Base-by-base conservation (phyloP, 1,140 invertebrate species). In the Popillia japonica region DNA sequence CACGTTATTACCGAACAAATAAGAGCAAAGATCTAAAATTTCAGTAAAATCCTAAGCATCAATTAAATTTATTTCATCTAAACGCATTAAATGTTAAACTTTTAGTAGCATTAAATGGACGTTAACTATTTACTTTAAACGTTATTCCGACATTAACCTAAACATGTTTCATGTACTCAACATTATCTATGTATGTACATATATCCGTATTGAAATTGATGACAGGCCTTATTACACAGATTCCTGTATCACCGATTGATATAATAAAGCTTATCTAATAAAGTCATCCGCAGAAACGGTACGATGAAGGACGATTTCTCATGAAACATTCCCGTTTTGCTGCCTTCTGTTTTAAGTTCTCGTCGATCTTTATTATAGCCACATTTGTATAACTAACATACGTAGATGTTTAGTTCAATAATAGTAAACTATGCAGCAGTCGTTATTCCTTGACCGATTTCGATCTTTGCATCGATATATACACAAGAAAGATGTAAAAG, bases 401-500 rank as follows among this genome's bases (percentile, higher is more conserved):
- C 9, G n/a, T 3, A 4, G 3, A 48, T 11, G 44, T n/a, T 48
- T 48, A 14, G 44, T 48, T 48, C 44, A 48, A 48, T 48, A 48
- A 48, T 10, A 48, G 44, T n/a, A 48, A 48, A 48, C 44, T 48
- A 48, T 48, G 44, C 44, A 48, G 44, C 44, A 48, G n/a, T n/a
- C n/a, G 44, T 48, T 48, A n/a, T 48, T 48, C 9, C 44, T 48
- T 48, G 2, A 9, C 44, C 44, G 44, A 48, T 48, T 14, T 48
- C 44, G 44, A 48, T 48, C 44, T 48, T n/a, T n/a, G 44, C 44
- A 48, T 48, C 44, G n/a, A 11, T n/a, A 48, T 48, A 48, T 48
- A n/a, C 44, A 48, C 10, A 64, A 64, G 59, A 14, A 64, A 64
- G 59, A 64, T 20, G 59, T 64, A 64, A 64, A 64, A 64, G 23